Evolutionary conservation across 2,888 invertebrate genomes (phyloP).

Genomic region (Eugnorisma glareosa): DNA sequence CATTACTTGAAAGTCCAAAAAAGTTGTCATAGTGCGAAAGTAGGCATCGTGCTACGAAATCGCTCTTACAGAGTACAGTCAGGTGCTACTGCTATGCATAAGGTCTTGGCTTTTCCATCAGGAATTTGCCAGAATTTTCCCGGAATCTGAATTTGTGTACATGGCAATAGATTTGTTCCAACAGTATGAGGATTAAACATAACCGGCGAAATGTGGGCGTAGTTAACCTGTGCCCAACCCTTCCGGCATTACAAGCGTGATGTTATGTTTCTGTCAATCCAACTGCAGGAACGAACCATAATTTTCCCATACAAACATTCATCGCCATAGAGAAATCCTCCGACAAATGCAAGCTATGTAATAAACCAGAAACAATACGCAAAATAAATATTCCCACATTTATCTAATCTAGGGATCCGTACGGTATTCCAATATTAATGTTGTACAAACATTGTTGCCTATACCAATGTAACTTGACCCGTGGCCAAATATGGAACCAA

Average conservation of each 20-base stretch:
- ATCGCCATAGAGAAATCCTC: background rate
- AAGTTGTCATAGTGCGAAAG: too few species aligned
- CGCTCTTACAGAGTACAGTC: too few species aligned
- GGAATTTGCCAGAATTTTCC: too few species aligned
- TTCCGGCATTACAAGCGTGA: background rate
- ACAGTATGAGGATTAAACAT: too few species aligned
- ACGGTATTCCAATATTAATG: conserved; percentile 53
- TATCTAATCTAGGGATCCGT: conserved; percentile 29
- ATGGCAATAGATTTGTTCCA: too few species aligned
- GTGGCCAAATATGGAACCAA: conserved; percentile 2
- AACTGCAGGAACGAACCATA: background rate
- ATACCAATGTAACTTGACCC: conserved; percentile 22
- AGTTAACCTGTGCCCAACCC: background rate
- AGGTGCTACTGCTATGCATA: too few species aligned
- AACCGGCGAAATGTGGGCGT: background rate
- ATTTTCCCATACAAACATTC: background rate
- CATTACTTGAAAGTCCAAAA: too few species aligned
- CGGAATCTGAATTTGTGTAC: too few species aligned
- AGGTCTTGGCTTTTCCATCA: too few species aligned
- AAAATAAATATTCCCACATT: conserved; percentile 37
- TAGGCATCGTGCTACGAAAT: too few species aligned
- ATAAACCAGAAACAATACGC: conserved; percentile 49
- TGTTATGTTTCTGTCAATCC: background rate
- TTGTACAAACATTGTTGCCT: conserved; percentile 37
- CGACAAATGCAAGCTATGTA: conserved; percentile 19